A percentile compares a stretch with the other conserved stretches of the same genome.
Evolutionary conservation across 1,140 invertebrate genomes (phyloP).

Genomic region (Charaxes varanes): DNA sequence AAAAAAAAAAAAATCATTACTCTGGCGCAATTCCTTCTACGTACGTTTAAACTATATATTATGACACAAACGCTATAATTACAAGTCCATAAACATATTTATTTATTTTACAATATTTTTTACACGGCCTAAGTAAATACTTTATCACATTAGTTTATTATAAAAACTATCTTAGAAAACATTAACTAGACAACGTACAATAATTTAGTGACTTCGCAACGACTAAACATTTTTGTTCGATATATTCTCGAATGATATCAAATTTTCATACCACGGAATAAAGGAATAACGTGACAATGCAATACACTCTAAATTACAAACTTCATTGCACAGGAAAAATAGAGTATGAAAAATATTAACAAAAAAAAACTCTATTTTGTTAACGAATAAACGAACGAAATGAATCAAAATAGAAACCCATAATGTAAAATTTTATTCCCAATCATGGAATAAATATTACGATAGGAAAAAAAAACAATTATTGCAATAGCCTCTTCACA

Average conservation of each 20-base stretch:
- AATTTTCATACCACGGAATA: no score
- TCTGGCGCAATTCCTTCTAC: slow-evolving; percentile 23
- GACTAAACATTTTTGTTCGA: slow-evolving; percentile 31
- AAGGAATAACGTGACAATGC: no score
- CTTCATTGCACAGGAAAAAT: no score
- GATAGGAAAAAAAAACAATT: no score
- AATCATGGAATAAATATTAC: no score
- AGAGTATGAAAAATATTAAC: no score
- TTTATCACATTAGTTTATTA: slow-evolving; percentile 64
- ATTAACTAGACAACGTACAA: slow-evolving; percentile 55
- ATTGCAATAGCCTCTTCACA: no score
- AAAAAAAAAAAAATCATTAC: slow-evolving; percentile 10
- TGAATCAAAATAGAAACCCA: no score
- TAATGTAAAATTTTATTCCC: no score
- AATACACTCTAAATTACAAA: no score
- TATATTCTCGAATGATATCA: slow-evolving; percentile 19
- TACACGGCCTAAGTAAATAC: slow-evolving; percentile 47
- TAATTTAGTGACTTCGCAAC: slow-evolving; percentile 62
- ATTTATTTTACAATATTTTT: slow-evolving; percentile 47
- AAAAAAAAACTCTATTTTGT: no score
- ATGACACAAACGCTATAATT: slow-evolving; percentile 54
- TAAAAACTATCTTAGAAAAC: slow-evolving; percentile 39
- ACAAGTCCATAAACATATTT: slow-evolving; percentile 54
- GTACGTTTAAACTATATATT: slow-evolving; percentile 35
- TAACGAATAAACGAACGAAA: no score